A percentile compares a stretch with the other conserved stretches of the same genome.
phyloP scores from a whole-genome alignment of 2,113 vertebrate species.

The Monopterus albus region DNA sequence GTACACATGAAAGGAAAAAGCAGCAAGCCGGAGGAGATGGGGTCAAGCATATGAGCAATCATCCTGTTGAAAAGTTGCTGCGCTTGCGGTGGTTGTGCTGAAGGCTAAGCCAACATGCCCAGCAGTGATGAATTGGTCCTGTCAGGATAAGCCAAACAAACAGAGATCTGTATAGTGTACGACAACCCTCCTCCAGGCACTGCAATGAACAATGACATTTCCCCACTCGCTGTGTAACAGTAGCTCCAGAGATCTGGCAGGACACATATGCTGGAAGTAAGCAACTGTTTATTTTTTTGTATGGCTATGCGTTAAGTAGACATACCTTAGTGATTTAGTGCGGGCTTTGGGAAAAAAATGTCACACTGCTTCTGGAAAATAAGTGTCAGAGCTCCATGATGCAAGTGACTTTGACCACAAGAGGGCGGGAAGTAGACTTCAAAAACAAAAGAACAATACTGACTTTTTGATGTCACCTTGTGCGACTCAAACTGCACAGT shows the following conservation, averaged over 20 bases:
- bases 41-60: slow-evolving; percentile 21
- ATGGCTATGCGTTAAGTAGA: slow-evolving; percentile 24
- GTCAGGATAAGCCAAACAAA: slow-evolving; percentile 75
- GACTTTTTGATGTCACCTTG: no score
- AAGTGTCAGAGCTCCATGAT: slow-evolving; percentile 10
- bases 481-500: neutral
- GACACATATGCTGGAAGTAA: slow-evolving; percentile 47
- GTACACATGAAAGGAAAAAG: slow-evolving; percentile 42
- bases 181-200: slow-evolving; percentile 62
- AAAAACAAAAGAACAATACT: no score
- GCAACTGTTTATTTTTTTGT: slow-evolving; percentile 26
- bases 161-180: slow-evolving; percentile 58
- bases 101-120: slow-evolving; percentile 60
- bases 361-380: slow-evolving; percentile 15
- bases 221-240: slow-evolving; percentile 28
- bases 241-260: slow-evolving; percentile 45
- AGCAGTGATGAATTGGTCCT: slow-evolving; percentile 69
- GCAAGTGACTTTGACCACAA: neutral
- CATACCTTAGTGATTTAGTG: slow-evolving; percentile 14
- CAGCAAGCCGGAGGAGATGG: slow-evolving; percentile 49
- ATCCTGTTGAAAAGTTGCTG: slow-evolving; percentile 53
- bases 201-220: slow-evolving; percentile 59
- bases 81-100: slow-evolving; percentile 48
- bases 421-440: neutral
- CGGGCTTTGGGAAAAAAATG: neutral